Percentiles rank a stretch among this genome's conserved stretches.
These are phyloP conservation scores for Arbacia lixula DNA, from an alignment of 53 echinoderm and acorn worm genomes.

Conservation along the genomic window DNA sequence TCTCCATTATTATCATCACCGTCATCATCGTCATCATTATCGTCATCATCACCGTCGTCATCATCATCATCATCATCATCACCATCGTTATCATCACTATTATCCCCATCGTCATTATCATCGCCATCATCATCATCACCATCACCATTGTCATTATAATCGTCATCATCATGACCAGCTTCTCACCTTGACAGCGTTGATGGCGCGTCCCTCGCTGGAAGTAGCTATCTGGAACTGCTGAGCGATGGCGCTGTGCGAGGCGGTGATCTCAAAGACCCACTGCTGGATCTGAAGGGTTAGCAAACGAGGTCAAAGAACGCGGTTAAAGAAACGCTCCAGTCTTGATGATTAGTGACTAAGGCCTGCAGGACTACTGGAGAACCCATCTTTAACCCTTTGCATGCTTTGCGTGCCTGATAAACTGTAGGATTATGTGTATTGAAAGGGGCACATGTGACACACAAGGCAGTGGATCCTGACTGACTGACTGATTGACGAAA, in stretches of 20 bases:
- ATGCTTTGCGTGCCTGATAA: no score
- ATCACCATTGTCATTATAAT: slow-evolving; percentile 15
- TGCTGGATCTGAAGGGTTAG: slow-evolving; percentile 14
- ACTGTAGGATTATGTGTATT: no score
- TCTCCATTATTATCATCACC: slow-evolving; percentile 27
- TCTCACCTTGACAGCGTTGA: slow-evolving; percentile 70
- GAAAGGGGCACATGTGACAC: no score
- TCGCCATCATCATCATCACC: slow-evolving; percentile 17
- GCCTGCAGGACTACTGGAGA: no score
- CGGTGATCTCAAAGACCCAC: slow-evolving; percentile 40
- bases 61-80: slow-evolving; percentile 10
- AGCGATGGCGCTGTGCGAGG: slow-evolving; percentile 36
- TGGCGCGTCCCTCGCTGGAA: slow-evolving; percentile 42
- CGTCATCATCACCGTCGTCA: slow-evolving; percentile 27
- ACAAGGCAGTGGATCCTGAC: no score
- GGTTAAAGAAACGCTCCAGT: no score
- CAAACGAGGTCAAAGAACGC: not conserved
- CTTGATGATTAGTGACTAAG: no score
- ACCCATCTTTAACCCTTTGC: no score
- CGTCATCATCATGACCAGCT: not conserved
- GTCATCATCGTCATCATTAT: slow-evolving; percentile 40
- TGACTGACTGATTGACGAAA: no score
- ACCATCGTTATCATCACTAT: slow-evolving; percentile 22
- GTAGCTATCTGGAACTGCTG: slow-evolving; percentile 34
- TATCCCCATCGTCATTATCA: not conserved